Evolutionary conservation across 2,888 invertebrate genomes (phyloP), one percentile per base, ranked within the genome.

Genomic region (Formica aserva): DNA sequence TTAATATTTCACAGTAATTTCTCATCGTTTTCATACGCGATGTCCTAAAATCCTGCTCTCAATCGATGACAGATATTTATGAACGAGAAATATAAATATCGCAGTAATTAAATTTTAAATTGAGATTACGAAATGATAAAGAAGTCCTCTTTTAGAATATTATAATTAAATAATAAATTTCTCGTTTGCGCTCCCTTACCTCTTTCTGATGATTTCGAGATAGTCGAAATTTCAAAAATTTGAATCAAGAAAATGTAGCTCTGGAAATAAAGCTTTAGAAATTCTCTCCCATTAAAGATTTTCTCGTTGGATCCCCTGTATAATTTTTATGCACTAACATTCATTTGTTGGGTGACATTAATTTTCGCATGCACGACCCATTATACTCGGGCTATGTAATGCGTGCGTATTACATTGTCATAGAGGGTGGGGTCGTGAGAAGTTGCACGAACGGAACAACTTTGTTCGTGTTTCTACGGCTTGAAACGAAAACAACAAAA

Each of bases 361-460:
- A 78, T 72, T 78, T 72, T 78, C 57, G 74, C 57, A 22, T 60
- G 72, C 32, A 78, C 57, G 8, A 18, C 11, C 78, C 78, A 78
- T 78, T 78, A 71, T 78, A 57, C 71, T 78, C 32, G 41, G 57
- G 32, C 57, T 71, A 55, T 57, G 55, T 57, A 77, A 57, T 55
- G 55, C 15, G 55, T 38, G 29, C 32, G 71, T 32, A 32, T 78
- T 57, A 78, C 32, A 45, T 32, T 57, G 55, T 41, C 13, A 22
- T 26, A n/a, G 8, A 77, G 57, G n/a, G 29, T 41, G 5, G 4
- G 38, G 13, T 22, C 41, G 45, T 18, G n/a, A 77, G 52, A 77
- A 77, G 22, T 69, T 72, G 29, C 29, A 32, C 6, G 41, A 41
- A 57, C 3, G 41, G 57, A 29, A 41, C 6, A 71, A 71, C 52